Evolutionary conservation across 2,797 vertebrate species (phyloP).

Genomic region (Hozukius guyotensis): DNA sequence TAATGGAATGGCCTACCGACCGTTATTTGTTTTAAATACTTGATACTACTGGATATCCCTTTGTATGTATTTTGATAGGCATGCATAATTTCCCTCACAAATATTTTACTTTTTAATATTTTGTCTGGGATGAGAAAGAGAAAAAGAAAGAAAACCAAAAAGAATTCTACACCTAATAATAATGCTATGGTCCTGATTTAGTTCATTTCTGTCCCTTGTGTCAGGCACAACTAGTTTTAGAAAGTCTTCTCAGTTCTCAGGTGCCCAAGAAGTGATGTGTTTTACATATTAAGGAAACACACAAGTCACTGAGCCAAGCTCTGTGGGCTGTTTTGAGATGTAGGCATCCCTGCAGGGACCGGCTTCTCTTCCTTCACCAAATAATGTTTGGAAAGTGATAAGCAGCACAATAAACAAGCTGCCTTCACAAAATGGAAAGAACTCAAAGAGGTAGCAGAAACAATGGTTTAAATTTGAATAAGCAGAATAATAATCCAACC

Average conservation of each 20-base stretch:
- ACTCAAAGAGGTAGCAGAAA: neutral
- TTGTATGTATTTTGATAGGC: neutral
- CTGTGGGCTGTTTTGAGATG: slow-evolving; percentile 10
- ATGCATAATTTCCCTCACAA: neutral
- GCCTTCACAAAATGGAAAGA: neutral
- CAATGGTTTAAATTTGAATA: neutral
- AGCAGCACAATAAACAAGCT: neutral
- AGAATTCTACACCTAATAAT: neutral
- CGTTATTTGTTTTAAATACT: neutral
- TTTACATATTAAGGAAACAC: slow-evolving; percentile 10
- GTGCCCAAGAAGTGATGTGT: neutral
- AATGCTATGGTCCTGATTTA: neutral
- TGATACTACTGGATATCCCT: neutral
- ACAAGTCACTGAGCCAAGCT: neutral
- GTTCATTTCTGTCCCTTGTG: neutral
- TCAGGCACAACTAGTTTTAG: neutral
- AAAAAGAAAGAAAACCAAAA: neutral
- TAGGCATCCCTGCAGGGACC: neutral
- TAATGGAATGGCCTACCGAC: neutral
- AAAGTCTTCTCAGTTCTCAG: neutral
- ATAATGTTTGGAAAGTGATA: neutral
- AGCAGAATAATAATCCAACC: neutral
- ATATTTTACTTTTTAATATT: neutral
- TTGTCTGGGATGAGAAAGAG: neutral
- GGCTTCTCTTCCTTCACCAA: neutral